Base-by-base conservation (phyloP, 2,797 vertebrate genomes). In the Pseudochaenichthys georgianus region DNA sequence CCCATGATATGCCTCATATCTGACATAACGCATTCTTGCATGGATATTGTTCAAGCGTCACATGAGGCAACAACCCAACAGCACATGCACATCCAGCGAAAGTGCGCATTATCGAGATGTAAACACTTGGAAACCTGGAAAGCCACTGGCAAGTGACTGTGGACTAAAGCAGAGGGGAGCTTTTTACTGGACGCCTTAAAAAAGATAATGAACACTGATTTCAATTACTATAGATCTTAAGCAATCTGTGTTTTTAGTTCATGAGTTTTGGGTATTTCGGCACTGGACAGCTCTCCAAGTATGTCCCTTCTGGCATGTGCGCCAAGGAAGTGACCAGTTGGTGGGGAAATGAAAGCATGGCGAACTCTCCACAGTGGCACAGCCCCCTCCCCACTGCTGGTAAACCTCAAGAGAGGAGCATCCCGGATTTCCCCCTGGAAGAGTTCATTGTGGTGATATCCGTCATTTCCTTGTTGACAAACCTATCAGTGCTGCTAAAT, bases 401-500 rank as follows among this genome's bases (percentile, higher is more conserved):
- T 58, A 62, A 87, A 70, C 67, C 75, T 68, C 86, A 73, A 95
- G 95, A 92, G 54, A 94, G 94, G 96, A 93, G 92, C 95, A 90
- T 93, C 51, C 93, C 95, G 82, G 94, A 95, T 77, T 89, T 93
- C 85, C 90, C 95, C 11, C 87, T 96, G 87, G 94, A 94, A 82
- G 67, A 94, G 70, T 93, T 93, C 85, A 89, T 95, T 3, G 92
- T 93, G 69, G 92, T 94, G 75, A 91, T 94, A 43, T 93, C 88
- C 31, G 91, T 96, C 0, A 91, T 94, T 8, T 95, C 94, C 7
- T 71, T 95, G 73, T 70, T 95, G 70, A 93, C 95, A 13, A 95
- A 94, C 76, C 81, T 92, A 28, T 95, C 95, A 43, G 95, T 95
- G 84, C 90, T 96, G 87, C 87, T 96, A 87, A 95, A 95, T 74